phyloP scores from a whole-genome alignment of 2,888 invertebrate genomes.

The Tetragonula carbonaria region DNA sequence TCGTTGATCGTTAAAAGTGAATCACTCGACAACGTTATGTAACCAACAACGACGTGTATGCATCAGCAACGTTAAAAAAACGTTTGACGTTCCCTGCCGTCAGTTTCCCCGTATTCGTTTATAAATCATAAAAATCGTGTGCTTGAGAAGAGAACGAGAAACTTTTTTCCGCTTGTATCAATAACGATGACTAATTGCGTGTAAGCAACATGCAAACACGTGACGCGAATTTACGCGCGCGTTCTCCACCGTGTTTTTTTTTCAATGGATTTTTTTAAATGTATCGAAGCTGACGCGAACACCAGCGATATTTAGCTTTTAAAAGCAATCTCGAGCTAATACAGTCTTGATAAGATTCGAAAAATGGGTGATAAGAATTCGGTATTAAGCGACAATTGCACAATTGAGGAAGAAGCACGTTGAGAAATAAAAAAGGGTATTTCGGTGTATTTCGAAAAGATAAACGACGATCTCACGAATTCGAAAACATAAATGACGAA shows the following conservation, averaged over 20 bases:
- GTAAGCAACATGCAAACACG: constrained; percentile 49
- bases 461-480: no score
- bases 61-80: background rate
- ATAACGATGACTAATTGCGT: constrained; percentile 61
- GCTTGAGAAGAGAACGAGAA: constrained; percentile 2
- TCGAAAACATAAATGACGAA: no score
- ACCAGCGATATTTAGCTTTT: no score
- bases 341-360: no score
- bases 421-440: no score
- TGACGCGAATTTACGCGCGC: constrained; percentile 48
- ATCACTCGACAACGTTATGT: background rate
- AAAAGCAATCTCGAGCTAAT: no score
- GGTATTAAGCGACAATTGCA: no score
- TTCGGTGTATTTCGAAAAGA: no score
- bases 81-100: background rate
- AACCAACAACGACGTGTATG: background rate
- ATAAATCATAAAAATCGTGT: background rate
- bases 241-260: background rate
- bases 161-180: constrained; percentile 43
- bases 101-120: background rate
- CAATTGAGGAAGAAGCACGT: no score
- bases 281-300: background rate
- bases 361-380: no score
- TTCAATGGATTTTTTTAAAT: constrained; percentile 16
- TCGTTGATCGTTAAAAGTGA: background rate